phyloP scores from a whole-genome alignment of 2,113 vertebrate species.

The Cyanoramphus novaezelandiae region DNA sequence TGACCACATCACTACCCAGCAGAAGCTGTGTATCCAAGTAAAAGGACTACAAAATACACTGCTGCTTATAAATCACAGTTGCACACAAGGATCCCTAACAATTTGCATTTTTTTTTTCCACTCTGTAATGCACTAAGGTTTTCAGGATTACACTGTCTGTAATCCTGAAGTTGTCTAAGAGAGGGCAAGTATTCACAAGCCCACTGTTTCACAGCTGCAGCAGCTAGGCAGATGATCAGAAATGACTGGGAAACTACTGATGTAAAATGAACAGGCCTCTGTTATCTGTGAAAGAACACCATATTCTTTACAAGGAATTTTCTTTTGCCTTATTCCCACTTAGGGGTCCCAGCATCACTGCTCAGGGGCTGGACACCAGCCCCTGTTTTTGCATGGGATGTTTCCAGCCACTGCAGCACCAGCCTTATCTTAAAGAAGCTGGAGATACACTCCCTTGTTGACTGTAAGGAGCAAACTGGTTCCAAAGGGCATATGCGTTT shows the following conservation, averaged over 20 bases:
- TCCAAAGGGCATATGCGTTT: not conserved
- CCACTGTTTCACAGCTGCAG: not conserved
- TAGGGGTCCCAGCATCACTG: not conserved
- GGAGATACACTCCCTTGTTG: not conserved
- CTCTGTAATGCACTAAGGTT: not conserved
- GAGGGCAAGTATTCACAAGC: not conserved
- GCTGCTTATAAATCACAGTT: not conserved
- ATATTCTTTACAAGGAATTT: not conserved
- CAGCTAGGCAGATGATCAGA: not conserved
- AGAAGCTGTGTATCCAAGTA: not conserved
- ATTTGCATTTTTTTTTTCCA: not conserved
- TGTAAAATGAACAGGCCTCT: not conserved
- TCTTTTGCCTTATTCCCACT: not conserved
- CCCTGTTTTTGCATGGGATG: not conserved
- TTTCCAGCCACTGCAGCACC: not conserved
- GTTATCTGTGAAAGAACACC: not conserved
- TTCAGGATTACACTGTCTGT: not conserved
- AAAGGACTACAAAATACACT: not conserved
- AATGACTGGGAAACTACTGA: not conserved
- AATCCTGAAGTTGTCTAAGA: not conserved
- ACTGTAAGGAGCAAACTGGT: not conserved
- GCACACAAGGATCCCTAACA: not conserved
- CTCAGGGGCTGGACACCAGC: not conserved
- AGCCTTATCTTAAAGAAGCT: not conserved
- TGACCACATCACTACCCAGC: not conserved